Evolutionary conservation across 2,888 invertebrate species (phyloP), one percentile per base, ranked within the genome.

Genomic region (Galeruca laticollis): DNA sequence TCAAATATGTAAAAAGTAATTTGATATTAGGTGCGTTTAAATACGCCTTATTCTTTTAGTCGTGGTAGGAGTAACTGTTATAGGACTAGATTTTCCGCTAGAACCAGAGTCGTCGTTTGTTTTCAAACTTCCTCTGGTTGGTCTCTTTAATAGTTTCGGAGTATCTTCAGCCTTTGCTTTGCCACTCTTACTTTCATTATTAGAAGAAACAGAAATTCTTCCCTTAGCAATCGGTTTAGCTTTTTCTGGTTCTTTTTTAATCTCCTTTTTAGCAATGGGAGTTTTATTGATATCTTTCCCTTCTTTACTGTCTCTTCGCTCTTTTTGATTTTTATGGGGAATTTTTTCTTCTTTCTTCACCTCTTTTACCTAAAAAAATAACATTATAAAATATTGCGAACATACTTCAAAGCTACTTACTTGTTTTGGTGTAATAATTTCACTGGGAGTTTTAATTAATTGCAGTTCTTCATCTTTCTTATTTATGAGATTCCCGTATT

Each of bases 91-190:
- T 77, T 85, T 85, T 13, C 85, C 84, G 76, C 81, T 83, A n/a
- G 82, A 83, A 61, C 80, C 80, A 15, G 79, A 80, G 72, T 86
- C 86, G 71, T 87, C 86, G 35, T 66, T 77, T 20, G 86, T 81
- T 78, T 86, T 86, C 43, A 85, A 77, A 73, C 86, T 86, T 18
- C 86, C 86, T 71, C 86, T 81, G 9, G 86, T 85, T 5, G 87
- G 85, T 47, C 86, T 73, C 56, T 86, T 86, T 13, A 75, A 71
- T 15, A 80, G 76, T 73, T 84, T 82, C 4, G 82, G 82, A 5
- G 82, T 81, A 31, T 84, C 85, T 13, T 84, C 84, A 54, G 61
- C 75, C 69, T 81, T 81, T 69, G 63, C 73, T 79, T 72, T 82
- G 71, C 61, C 79, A 79, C 70, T 78, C 64, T 80, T 80, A 60